These are phyloP conservation scores for Drosophila leonis DNA, from an alignment of 2,888 invertebrate species.

Conservation along the genomic window DNA sequence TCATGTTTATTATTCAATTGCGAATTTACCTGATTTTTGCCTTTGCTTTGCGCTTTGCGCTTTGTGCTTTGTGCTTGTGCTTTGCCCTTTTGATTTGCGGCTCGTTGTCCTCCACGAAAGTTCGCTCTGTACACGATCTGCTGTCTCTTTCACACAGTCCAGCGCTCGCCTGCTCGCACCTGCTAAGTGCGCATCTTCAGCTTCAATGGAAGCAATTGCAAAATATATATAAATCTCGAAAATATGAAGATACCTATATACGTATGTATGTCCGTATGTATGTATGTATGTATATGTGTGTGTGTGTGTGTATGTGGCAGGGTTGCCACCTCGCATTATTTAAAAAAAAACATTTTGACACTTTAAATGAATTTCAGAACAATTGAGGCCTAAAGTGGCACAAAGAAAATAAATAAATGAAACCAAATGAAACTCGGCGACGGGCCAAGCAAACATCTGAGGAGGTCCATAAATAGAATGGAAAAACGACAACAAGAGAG, in stretches of 20 bases:
- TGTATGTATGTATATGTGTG: not conserved
- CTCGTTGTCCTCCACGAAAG: not conserved
- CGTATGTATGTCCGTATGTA: too few species aligned
- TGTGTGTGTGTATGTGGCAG: not conserved
- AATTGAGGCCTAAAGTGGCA: slow-evolving; percentile 79
- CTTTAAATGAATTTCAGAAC: slow-evolving; percentile 76
- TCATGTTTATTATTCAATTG: slow-evolving; percentile 57
- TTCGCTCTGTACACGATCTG: not conserved
- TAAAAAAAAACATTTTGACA: slow-evolving; percentile 62
- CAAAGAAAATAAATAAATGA: slow-evolving; percentile 62
- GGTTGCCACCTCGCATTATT: slow-evolving; percentile 37
- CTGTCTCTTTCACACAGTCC: slow-evolving; percentile 13
- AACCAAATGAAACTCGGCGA: slow-evolving; percentile 33
- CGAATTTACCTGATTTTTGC: slow-evolving; percentile 52
- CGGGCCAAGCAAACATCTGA: slow-evolving; percentile 47
- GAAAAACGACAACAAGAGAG: not conserved
- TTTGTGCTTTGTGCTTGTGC: not conserved
- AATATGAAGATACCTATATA: too few species aligned
- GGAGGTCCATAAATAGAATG: slow-evolving; percentile 62
- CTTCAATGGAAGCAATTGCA: slow-evolving; percentile 40
- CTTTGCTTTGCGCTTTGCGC: too few species aligned
- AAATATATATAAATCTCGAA: not conserved
- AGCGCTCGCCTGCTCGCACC: slow-evolving; percentile 5
- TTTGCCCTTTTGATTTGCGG: slow-evolving; percentile 1
- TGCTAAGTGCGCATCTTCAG: slow-evolving; percentile 11